phyloP scores from a whole-genome alignment of 2,888 invertebrate genomes.

The Andricus curvator region DNA sequence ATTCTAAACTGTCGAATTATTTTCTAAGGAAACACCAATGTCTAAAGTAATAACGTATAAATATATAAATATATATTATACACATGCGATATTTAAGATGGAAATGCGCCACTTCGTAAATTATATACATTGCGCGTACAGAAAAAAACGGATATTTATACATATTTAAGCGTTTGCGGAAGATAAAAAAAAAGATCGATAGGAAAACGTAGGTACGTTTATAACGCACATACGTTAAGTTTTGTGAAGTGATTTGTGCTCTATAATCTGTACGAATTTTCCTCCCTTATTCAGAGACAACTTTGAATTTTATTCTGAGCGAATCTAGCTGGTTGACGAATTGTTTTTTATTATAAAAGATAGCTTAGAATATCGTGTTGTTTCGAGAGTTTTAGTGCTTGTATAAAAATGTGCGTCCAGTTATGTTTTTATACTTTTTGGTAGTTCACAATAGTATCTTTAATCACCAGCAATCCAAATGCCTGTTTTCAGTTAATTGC shows the following conservation, averaged over 20 bases:
- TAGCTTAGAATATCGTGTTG: not conserved
- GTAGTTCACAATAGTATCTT: not conserved
- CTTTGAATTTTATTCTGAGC: not conserved
- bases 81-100: not conserved
- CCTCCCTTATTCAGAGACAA: conserved; percentile 12
- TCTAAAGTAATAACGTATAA: conserved; percentile 10
- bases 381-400: not conserved
- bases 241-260: not conserved
- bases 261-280: not conserved
- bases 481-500: not conserved
- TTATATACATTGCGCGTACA: not conserved
- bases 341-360: not conserved
- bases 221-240: not conserved
- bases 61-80: conserved; percentile 4
- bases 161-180: conserved; percentile 1
- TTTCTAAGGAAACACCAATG: conserved; percentile 16
- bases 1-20: conserved; percentile 23
- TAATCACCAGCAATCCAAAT: not conserved
- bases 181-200: not conserved
- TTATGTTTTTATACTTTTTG: conserved; percentile 4
- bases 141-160: conserved; percentile 6
- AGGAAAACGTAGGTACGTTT: not conserved
- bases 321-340: not conserved
- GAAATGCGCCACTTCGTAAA: not conserved
- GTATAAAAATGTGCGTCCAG: not conserved